Base-by-base conservation (phyloP, 2,113 vertebrate species). In the Rhabdornis inornatus region DNA sequence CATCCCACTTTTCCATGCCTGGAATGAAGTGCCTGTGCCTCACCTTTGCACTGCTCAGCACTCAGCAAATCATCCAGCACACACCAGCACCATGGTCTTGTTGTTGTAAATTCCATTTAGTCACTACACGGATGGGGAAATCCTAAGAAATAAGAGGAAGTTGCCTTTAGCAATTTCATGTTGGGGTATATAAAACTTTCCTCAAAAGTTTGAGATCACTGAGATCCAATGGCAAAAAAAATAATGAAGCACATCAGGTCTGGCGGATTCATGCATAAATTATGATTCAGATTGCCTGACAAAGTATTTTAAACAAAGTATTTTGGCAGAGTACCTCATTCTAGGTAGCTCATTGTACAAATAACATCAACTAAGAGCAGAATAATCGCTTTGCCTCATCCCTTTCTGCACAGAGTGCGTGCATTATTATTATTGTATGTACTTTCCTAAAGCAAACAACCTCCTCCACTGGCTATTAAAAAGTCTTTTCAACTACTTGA, bases 361-460 rank as follows among this genome's bases (percentile, higher is more conserved):
- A 63, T 13, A 87, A 19, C n/a, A 64, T 18, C 37, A 78, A 21
- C 30, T 9, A 12, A 74, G 39, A 63, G 56, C 49, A 87, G 65
- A 82, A 77, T 52, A 77, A 65, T 52, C 83, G 68, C 37, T 83
- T 57, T 83, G 24, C 40, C 69, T 50, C 20, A 7, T 31, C 44
- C 30, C 69, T 31, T 52, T 35, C 56, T 40, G 22, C 65, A 8
- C 31, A 9, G 14, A 89, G 16, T 47, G 49, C 7, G 1, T 9
- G 4, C 19, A 22, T 53, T 76, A 33, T 53, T 76, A 33, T 76
- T 87, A 40, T 64, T 69, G 14, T 13, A 10, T 4, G 11, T 17
- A 24, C 40, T 53, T 72, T 85, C 63, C 42, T 35, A 81, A 83
- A 92, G 30, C 79, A 90, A 90, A 88, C 37, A 57, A 47, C 25